Percentiles rank a stretch among this genome's conserved stretches.
These are phyloP conservation scores for Dryas iulia DNA, from an alignment of 1,140 invertebrate genomes.

Conservation along the genomic window DNA sequence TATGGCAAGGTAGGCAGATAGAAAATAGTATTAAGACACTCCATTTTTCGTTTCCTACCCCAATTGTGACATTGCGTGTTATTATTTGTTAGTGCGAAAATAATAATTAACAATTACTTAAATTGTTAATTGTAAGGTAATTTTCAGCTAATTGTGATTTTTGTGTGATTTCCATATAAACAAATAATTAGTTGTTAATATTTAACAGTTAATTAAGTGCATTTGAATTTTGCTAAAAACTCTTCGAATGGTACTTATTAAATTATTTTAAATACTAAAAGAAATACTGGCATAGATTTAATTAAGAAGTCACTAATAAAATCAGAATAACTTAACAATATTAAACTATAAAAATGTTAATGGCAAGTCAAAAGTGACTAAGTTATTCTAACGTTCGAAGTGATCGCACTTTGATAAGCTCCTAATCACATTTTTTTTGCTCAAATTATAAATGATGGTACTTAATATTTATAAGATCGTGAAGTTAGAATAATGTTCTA, in stretches of 20 bases:
- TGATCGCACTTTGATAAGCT: not conserved
- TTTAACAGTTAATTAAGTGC: too few relatives aligned
- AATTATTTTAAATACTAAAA: not conserved
- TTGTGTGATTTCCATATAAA: too few relatives aligned
- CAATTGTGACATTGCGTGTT: too few relatives aligned
- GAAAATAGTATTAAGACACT: too few relatives aligned
- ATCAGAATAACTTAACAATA: not conserved
- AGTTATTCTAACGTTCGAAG: not conserved
- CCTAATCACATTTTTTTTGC: not conserved
- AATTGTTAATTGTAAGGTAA: too few relatives aligned
- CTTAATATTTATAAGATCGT: constrained; percentile 4
- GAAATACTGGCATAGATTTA: not conserved
- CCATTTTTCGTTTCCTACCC: too few relatives aligned
- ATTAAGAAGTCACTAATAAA: not conserved
- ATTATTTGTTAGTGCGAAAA: too few relatives aligned
- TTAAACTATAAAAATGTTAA: not conserved
- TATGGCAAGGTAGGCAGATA: too few relatives aligned
- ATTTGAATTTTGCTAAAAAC: too few relatives aligned
- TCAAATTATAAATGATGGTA: constrained; percentile 6
- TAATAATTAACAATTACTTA: too few relatives aligned
- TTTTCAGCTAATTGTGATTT: too few relatives aligned
- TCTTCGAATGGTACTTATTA: not conserved
- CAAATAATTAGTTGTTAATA: too few relatives aligned
- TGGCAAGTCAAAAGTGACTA: not conserved
- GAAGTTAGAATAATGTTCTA: constrained; percentile 13